Base-by-base conservation (phyloP, 2,113 vertebrate species). In the Cricetomys ansorgei region DNA sequence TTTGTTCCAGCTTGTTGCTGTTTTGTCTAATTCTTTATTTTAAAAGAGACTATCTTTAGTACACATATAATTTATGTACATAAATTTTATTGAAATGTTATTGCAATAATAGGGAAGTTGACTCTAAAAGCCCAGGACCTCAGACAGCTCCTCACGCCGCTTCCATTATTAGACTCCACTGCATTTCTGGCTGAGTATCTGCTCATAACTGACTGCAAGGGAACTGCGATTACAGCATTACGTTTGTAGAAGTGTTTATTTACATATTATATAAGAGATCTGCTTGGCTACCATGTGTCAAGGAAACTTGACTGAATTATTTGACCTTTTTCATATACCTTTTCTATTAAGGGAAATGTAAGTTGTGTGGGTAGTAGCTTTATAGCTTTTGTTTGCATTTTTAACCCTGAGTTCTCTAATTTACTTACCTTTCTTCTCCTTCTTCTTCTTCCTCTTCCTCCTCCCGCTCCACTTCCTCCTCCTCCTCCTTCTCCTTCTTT, bases 21-120 rank as follows among this genome's bases (percentile, higher is more conserved):
- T 85, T 92, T 94, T 93, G 19, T 53, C 16, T 57, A 57, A 79
- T 16, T 25, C 40, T 85, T 64, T 65, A 45, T 65, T 34, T 85
- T 65, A 16, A 65, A 85, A 27, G 55, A 57, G 16, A 45, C 57
- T 62, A 84, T 87, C 19, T 9, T 93, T 27, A 83, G 0, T 62
- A 17, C 53, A 80, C 72, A 93, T 67, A 70, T 70, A 34, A 70
- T 7, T 34, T 23, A 64, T 37, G 9, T 4, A 16, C 23, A 3
- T 93, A 11, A 90, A 62, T 27, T 87, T 97, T 31, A 48, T 40
- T 70, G 34, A 53, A 89, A 27, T 85, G 34, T 88, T 93, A 72
- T 91, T 97, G n/a, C 70, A 81, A 34, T 31, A 81, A 65, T n/a
- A 70, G 67, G 59, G 91, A 92, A 90, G 64, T 50, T 73, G 48